Evolutionary conservation across 92 coral and sea anemone species (phyloP), one percentile per base, ranked within the genome.

Genomic region (Zoanthus gigantus): DNA sequence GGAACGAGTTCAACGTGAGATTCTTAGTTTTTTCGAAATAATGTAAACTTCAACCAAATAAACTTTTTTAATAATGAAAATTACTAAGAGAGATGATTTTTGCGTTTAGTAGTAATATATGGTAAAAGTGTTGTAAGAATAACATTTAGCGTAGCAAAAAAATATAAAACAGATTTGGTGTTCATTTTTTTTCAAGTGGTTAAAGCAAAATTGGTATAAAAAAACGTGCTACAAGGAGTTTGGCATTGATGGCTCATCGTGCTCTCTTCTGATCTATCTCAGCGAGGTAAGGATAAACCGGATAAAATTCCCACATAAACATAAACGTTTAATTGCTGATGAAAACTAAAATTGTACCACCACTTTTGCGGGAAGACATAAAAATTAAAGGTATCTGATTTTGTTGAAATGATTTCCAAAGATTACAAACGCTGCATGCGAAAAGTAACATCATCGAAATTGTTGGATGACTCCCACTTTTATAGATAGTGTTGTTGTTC

Each of bases 251-350:
- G 93, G 94, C 61, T 83, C 94, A 15, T 84, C 85, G 54, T 96
- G 98, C 63, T 94, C 98, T 0, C 78, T 96, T 32, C 56, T 96
- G 2, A 94, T 96, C 53, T 96, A 94, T 86, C 80, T 96, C 68
- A 96, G 98, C 32, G 98, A 96, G 96, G 98, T 95, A 30, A 83
- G 86, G 42, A 16, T 7, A 9, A 46, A 31, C 23, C 29, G 12
- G 9, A 10, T 13, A n/a, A 16, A 56, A 52, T 17, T 56, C 4
- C 28, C 0, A n/a, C 10, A 63, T 63, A 17, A 4, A 50, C 9
- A 50, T 50, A 50, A 50, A 50, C 56, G 5, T 11, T 3, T 11
- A 50, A 50, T 50, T 50, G 12, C 0, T 50, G 56, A 47, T 7
- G 10, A 50, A 50, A 50, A 50, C 9, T 50, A 37, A 37, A 37